A percentile compares a stretch with the other conserved stretches of the same genome.
These are phyloP conservation scores for Zaprionus gabonicus DNA, from an alignment of 1,140 invertebrate species.

Conservation along the genomic window DNA sequence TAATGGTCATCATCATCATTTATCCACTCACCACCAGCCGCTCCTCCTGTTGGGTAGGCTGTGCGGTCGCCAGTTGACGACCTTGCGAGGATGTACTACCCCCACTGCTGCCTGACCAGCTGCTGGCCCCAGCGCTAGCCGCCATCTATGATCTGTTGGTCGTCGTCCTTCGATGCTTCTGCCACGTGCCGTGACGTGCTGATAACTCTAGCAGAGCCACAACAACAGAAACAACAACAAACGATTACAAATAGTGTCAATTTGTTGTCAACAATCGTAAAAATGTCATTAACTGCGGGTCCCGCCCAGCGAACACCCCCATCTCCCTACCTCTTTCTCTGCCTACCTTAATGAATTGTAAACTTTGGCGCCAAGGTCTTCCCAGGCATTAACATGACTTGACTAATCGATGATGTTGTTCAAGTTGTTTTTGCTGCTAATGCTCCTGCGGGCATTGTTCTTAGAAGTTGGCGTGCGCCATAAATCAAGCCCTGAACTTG, in stretches of 20 bases:
- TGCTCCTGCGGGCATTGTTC: slow-evolving; percentile 36
- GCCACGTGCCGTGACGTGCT: slow-evolving; percentile 54
- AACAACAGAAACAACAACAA: slow-evolving; percentile 28
- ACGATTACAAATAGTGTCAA: slow-evolving; percentile 76
- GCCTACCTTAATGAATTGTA: slow-evolving; percentile 63
- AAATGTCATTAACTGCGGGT: slow-evolving; percentile 63
- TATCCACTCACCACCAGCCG: slow-evolving; percentile 67
- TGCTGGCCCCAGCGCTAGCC: slow-evolving; percentile 63
- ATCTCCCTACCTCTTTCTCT: background rate
- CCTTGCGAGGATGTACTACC: slow-evolving; percentile 73
- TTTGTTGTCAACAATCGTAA: slow-evolving; percentile 80
- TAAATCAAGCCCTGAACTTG: slow-evolving; percentile 78
- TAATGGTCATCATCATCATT: background rate
- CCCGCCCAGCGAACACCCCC: slow-evolving; percentile 25
- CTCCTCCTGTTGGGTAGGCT: slow-evolving; percentile 66
- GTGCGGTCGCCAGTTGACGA: slow-evolving; percentile 51
- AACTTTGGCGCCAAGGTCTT: slow-evolving; percentile 70
- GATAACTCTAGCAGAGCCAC: slow-evolving; percentile 51
- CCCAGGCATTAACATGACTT: slow-evolving; percentile 35
- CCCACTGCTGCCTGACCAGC: slow-evolving; percentile 80
- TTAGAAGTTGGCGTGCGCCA: slow-evolving; percentile 60
- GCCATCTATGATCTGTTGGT: slow-evolving; percentile 51
- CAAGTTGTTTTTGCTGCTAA: background rate
- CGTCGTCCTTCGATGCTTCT: slow-evolving; percentile 47
- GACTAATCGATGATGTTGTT: slow-evolving; percentile 42